Base-by-base conservation (phyloP, 2,888 invertebrate genomes). In the Torymus texanus region DNA sequence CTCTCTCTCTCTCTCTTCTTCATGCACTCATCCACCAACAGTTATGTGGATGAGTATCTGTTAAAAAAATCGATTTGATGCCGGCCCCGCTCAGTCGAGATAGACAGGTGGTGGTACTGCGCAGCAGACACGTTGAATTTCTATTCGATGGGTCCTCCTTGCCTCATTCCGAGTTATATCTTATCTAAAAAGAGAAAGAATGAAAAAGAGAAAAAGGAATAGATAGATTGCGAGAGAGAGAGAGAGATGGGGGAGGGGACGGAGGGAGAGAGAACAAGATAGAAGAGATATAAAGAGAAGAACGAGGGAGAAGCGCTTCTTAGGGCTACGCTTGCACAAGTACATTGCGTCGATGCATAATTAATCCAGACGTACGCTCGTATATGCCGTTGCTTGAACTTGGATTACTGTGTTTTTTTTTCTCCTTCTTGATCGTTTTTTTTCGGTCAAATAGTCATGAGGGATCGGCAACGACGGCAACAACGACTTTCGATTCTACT, bases 11-110 rank as follows among this genome's bases (percentile, higher is more conserved):
- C 24, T 24, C 24, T 24, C 24, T 24, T 3, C 2, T 24, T 3
- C 24, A 24, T 24, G 2, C 4, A 4, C 4, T 29, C 29, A 29
- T 5, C 5, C 29, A 29, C 29, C 29, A 29, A 3, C 29, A 2
- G 29, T 29, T 5, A 3, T 29, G 5, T 29, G 29, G 29, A 29
- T 3, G 16, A 21, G 21, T 10, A 12, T 4, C 61, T 13, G 75
- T 51, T 51, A 62, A 62, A 62, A 77, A 72, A 72, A 72, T 67
- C 59, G 66, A 78, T 67, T n/a, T 11, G 5, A 16, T 11, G 63
- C 8, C 62, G 12, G 55, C n/a, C 0, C 29, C 2, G 29, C 4
- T 29, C 29, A 29, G 29, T 29, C 29, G 2, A 29, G 2, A 29
- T 3, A 29, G 29, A 29, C 29, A 29, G 29, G 29, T 29, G 3